Base-by-base conservation (phyloP, 2,888 invertebrate species). In the Blomia tropicalis region DNA sequence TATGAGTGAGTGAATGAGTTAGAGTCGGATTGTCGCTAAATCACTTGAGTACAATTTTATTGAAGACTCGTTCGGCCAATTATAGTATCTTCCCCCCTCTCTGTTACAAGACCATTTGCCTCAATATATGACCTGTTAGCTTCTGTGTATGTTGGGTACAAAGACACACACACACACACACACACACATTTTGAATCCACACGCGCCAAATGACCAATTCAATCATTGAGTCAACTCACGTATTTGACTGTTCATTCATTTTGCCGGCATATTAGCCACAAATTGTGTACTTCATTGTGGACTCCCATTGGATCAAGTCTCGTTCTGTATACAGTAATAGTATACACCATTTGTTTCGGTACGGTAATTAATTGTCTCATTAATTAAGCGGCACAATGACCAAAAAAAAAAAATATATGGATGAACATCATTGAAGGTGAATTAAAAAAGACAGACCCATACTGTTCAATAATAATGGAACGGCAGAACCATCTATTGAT, bases 181-280 rank as follows among this genome's bases (percentile, higher is more conserved):
- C n/a, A n/a, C n/a, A n/a, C n/a, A n/a, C n/a, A n/a, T n/a, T n/a
- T n/a, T n/a, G n/a, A n/a, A n/a, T n/a, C n/a, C n/a, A n/a, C n/a
- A n/a, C n/a, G n/a, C 17, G 17, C 7, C 36, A 7, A 36, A 7
- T 36, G 36, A 17, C 36, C 36, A 36, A 17, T 36, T 17, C 36
- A 36, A 47, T 47, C n/a, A 14, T 11, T n/a, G 27, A 47, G 27
- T 22, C 51, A 7, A 27, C 51, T 47, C 51, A 47, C 51, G 51
- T 47, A 47, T 27, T 47, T 47, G 51, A 47, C 51, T 47, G 51
- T 47, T 27, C 51, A 47, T 47, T 47, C 51, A 47, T 47, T 47
- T 47, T 19, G 51, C 51, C 51, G 51, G 51, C n/a, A 47, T n/a
- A n/a, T n/a, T n/a, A n/a, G n/a, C 22, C 7, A 11, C 51, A 27